Evolutionary conservation across 2,797 vertebrate genomes (phyloP).

Genomic region (Anabas testudineus): DNA sequence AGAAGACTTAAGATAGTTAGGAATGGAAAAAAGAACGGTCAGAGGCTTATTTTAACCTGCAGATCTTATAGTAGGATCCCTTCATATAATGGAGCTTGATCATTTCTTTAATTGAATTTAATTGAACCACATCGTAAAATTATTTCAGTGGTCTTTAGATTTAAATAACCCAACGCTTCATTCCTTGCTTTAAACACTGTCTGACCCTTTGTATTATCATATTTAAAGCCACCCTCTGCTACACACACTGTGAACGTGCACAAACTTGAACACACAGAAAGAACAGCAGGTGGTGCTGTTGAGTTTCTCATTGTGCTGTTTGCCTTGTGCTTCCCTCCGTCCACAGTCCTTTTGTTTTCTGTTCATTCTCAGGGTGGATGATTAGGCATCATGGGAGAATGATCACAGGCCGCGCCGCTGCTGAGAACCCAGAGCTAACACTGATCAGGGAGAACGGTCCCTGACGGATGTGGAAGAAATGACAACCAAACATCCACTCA

Average conservation of each 20-base stretch:
- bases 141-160: too few species aligned
- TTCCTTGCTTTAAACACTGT: not conserved
- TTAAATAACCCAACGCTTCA: too few species aligned
- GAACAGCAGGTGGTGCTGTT: constrained; percentile 87
- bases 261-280: not conserved
- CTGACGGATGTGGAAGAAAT: too few species aligned
- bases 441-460: too few species aligned
- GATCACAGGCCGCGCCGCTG: constrained; percentile 59
- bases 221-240: constrained; percentile 3
- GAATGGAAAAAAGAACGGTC: too few species aligned
- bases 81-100: too few species aligned
- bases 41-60: too few species aligned
- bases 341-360: constrained; percentile 72
- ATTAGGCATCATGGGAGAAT: constrained; percentile 63
- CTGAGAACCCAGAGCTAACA: not conserved
- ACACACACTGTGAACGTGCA: not conserved
- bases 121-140: too few species aligned
- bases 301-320: constrained; percentile 69
- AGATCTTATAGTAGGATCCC: too few species aligned
- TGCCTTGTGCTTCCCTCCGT: not conserved
- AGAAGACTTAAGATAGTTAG: constrained; percentile 1
- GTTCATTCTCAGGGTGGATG: constrained; percentile 64
- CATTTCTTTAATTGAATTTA: too few species aligned
- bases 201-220: not conserved
- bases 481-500: too few species aligned